Conservation (phyloP, 2,113 vertebrate species). For the Nipponia nippon region DNA sequence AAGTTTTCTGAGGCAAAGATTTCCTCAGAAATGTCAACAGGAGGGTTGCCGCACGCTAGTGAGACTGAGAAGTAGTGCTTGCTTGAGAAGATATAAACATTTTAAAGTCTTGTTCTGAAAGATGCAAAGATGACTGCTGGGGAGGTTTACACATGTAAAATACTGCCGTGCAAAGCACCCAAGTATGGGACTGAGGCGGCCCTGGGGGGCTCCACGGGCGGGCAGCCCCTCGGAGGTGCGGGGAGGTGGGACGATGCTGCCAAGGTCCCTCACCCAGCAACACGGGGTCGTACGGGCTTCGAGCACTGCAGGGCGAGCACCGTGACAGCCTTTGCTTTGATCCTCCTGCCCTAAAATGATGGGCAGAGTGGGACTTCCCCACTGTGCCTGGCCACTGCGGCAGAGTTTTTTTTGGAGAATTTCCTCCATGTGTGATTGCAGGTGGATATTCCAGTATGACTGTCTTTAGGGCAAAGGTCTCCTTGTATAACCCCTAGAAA, state of each 20-base stretch:
- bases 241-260: not conserved
- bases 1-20: not conserved
- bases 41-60: rapidly evolving
- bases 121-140: not conserved
- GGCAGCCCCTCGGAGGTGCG: not conserved
- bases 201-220: not conserved
- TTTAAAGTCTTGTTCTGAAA: not conserved
- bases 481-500: not conserved
- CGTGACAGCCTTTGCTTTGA: not conserved
- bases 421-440: rapidly evolving
- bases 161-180: not conserved
- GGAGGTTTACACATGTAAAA: not conserved
- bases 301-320: not conserved
- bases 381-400: rapidly evolving
- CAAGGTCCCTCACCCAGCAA: not conserved
- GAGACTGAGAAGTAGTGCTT: rapidly evolving
- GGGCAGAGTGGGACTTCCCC: not conserved
- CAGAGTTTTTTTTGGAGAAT: not conserved
- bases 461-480: not conserved
- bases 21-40: not conserved
- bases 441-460: not conserved
- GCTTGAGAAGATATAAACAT: not conserved
- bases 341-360: not conserved
- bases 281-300: rapidly evolving
- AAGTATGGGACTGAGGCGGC: rapidly evolving